phyloP scores from a whole-genome alignment of 2,797 vertebrate species.

The Knipowitschia caucasica region DNA sequence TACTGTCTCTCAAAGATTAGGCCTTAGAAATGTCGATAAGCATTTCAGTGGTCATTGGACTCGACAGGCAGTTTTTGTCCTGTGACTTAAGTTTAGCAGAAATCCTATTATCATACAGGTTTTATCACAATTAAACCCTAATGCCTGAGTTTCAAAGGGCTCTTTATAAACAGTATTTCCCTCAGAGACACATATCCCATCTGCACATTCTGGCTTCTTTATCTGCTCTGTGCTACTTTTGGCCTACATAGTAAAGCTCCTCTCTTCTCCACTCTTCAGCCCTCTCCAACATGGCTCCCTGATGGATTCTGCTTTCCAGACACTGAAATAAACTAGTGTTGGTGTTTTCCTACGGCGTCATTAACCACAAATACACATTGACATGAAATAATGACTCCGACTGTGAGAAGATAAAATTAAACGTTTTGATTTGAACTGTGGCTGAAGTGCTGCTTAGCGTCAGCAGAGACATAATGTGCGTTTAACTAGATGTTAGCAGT shows the following conservation, averaged over 20 bases:
- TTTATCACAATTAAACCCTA: background rate
- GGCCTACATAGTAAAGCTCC: slow-evolving; percentile 18
- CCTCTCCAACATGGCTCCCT: slow-evolving; percentile 25
- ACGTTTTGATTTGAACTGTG: background rate
- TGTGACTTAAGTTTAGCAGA: too few relatives aligned
- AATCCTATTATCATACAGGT: too few relatives aligned
- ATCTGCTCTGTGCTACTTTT: slow-evolving; percentile 20
- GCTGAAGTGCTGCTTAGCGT: slow-evolving; percentile 1
- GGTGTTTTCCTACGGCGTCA: slow-evolving; percentile 16
- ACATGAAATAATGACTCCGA: slow-evolving; percentile 32
- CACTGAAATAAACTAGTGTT: slow-evolving; percentile 30
- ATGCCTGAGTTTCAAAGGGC: background rate
- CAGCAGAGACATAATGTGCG: background rate
- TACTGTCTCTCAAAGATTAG: too few relatives aligned
- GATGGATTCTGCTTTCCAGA: slow-evolving; percentile 14
- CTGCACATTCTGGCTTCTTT: slow-evolving; percentile 36
- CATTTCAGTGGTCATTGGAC: too few relatives aligned
- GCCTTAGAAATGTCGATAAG: too few relatives aligned
- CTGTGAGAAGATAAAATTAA: slow-evolving; percentile 27
- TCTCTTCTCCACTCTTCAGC: slow-evolving; percentile 21
- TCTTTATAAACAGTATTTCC: background rate
- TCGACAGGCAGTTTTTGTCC: too few relatives aligned
- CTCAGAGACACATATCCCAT: slow-evolving; percentile 27
- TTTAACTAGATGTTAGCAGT: background rate
- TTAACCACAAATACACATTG: slow-evolving; percentile 47